Conservation (phyloP, 2,113 vertebrate genomes). For the Erythrolamprus reginae region DNA sequence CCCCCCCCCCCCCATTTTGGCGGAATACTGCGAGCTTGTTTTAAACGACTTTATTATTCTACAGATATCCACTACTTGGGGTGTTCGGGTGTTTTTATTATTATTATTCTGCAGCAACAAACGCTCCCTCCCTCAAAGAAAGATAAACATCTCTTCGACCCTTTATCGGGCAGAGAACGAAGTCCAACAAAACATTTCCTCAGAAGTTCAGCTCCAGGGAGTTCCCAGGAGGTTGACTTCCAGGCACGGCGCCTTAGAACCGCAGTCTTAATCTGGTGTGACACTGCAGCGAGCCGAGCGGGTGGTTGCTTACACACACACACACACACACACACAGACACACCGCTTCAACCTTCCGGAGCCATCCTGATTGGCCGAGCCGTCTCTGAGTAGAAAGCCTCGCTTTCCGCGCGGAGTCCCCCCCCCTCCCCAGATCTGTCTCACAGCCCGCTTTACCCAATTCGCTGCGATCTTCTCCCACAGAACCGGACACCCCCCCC, state of each 20-base stretch:
- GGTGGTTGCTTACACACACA: neutral
- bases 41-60: neutral
- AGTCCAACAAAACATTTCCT: neutral
- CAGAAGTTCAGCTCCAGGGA: neutral
- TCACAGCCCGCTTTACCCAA: slow-evolving; percentile 39
- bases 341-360: neutral
- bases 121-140: neutral
- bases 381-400: neutral
- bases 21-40: neutral
- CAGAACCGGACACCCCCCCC: neutral
- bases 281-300: slow-evolving; percentile 6
- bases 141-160: neutral
- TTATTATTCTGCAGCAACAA: neutral
- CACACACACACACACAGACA: no score
- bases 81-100: neutral
- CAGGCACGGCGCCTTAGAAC: neutral
- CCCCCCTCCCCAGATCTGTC: slow-evolving; percentile 26
- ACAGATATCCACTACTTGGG: neutral
- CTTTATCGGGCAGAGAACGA: no score
- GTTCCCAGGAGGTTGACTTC: neutral
- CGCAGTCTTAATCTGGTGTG: slow-evolving; percentile 3
- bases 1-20: no score
- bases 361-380: neutral
- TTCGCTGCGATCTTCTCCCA: slow-evolving; percentile 47
- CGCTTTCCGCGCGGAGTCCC: slow-evolving; percentile 1